These are phyloP conservation scores for Dicrostonyx torquatus DNA, from an alignment of 2,797 vertebrate species.

Conservation along the genomic window DNA sequence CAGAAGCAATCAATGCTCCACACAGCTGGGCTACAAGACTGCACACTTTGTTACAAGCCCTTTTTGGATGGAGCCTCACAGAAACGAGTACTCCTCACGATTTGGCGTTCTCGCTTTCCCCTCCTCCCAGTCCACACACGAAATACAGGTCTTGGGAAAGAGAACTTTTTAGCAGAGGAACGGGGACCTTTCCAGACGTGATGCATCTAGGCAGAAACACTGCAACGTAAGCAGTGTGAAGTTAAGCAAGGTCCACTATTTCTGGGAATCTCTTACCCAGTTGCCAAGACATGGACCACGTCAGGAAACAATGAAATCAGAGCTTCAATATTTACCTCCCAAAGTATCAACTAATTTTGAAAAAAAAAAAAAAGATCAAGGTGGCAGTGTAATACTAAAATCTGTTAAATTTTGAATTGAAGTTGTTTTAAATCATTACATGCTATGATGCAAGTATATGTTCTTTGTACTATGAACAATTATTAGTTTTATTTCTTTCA, in stretches of 20 bases:
- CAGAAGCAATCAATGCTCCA: slow-evolving; percentile 92
- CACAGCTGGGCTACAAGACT: slow-evolving; percentile 88
- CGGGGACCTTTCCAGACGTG: slow-evolving; percentile 69
- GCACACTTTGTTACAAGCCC: slow-evolving; percentile 83
- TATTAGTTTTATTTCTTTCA: slow-evolving; percentile 68
- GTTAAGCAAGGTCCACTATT: slow-evolving; percentile 42
- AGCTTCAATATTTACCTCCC: slow-evolving; percentile 7
- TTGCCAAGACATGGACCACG: slow-evolving; percentile 46
- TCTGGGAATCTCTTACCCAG: slow-evolving; percentile 56
- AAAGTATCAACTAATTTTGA: slow-evolving; percentile 23
- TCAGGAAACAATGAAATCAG: slow-evolving; percentile 25
- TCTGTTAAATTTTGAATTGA: slow-evolving; percentile 24
- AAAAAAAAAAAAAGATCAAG: slow-evolving; percentile 68
- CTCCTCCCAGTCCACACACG: slow-evolving; percentile 52
- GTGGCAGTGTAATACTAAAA: neutral
- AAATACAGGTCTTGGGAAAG: slow-evolving; percentile 73
- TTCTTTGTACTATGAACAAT: slow-evolving; percentile 24
- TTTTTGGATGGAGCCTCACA: slow-evolving; percentile 80
- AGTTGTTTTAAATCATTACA: slow-evolving; percentile 49
- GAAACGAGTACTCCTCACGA: slow-evolving; percentile 42
- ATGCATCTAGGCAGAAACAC: slow-evolving; percentile 50
- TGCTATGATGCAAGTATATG: slow-evolving; percentile 15
- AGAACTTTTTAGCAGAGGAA: slow-evolving; percentile 1
- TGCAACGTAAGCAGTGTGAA: slow-evolving; percentile 37
- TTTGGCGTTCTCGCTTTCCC: slow-evolving; percentile 71